A percentile compares a stretch with the other conserved stretches of the same genome.
phyloP scores from a whole-genome alignment of 2,797 vertebrate species.

The Limnodromus scolopaceus region DNA sequence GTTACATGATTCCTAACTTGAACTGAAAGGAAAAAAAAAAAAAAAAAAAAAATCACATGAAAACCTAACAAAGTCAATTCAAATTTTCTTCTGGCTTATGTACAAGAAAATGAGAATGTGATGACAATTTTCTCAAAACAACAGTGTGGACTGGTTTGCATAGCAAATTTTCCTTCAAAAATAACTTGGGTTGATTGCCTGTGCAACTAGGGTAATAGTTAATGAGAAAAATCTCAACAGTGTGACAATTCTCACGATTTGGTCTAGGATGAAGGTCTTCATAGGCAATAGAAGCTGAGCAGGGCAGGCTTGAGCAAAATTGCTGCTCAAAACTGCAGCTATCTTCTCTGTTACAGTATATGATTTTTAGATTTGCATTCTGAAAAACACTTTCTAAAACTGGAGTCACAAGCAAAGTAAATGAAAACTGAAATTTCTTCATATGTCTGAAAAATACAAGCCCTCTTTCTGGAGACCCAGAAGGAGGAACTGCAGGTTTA shows the following conservation, averaged over 20 bases:
- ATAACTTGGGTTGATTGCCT: rapidly evolving
- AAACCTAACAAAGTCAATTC: neutral
- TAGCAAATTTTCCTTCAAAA: neutral
- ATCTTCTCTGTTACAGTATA: neutral
- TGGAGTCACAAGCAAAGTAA: neutral
- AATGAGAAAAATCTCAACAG: neutral
- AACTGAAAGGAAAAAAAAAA: neutral
- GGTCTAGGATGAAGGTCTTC: neutral
- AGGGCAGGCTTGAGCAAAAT: neutral
- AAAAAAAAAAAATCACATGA: neutral
- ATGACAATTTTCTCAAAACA: neutral
- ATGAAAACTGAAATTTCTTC: neutral
- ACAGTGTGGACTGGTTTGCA: neutral
- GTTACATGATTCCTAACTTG: neutral
- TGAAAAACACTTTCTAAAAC: neutral
- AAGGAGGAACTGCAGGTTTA: neutral
- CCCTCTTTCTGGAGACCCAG: neutral
- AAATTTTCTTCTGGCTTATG: neutral
- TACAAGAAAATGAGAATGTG: neutral
- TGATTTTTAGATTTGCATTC: neutral
- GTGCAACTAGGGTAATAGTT: neutral
- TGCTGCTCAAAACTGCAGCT: neutral
- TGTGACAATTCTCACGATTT: neutral
- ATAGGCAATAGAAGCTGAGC: neutral
- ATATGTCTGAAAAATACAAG: neutral